Percentiles rank a stretch among this genome's conserved stretches.
Conservation (phyloP, 1,140 invertebrate species). For the Wiebesia pumilae region DNA sequence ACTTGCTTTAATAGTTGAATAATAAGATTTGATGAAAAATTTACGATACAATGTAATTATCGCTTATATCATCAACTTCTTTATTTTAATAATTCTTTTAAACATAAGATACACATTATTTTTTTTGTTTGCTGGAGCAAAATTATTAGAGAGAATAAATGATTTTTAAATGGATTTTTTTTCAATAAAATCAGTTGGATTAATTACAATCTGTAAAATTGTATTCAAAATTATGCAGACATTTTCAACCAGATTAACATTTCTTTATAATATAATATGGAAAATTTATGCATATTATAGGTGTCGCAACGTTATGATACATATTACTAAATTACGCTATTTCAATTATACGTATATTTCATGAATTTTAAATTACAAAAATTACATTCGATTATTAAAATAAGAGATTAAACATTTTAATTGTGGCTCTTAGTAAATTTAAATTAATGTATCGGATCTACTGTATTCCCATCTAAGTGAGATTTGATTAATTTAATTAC, state of each 20-base stretch:
- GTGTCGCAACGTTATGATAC: background rate
- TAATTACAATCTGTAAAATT: background rate
- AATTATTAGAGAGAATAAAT: background rate
- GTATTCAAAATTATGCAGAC: no score
- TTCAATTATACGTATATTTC: background rate
- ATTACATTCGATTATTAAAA: background rate
- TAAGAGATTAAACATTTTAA: background rate
- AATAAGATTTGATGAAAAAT: conserved; percentile 14
- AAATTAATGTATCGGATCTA: background rate
- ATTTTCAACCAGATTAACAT: no score
- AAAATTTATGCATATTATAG: conserved; percentile 4
- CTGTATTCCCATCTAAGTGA: background rate
- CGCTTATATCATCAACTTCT: background rate
- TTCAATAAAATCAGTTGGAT: background rate
- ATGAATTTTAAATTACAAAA: background rate
- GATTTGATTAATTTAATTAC: conserved; percentile 1
- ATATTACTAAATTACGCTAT: background rate
- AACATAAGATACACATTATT: background rate
- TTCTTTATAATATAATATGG: background rate
- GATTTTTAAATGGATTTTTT: background rate
- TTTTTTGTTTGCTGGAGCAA: background rate
- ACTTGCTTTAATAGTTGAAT: conserved; percentile 3
- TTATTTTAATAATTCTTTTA: background rate
- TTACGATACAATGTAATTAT: background rate
- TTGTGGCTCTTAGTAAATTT: background rate